These are phyloP conservation scores for Argya squamiceps DNA, from an alignment of 2,797 vertebrate genomes.

Conservation along the genomic window DNA sequence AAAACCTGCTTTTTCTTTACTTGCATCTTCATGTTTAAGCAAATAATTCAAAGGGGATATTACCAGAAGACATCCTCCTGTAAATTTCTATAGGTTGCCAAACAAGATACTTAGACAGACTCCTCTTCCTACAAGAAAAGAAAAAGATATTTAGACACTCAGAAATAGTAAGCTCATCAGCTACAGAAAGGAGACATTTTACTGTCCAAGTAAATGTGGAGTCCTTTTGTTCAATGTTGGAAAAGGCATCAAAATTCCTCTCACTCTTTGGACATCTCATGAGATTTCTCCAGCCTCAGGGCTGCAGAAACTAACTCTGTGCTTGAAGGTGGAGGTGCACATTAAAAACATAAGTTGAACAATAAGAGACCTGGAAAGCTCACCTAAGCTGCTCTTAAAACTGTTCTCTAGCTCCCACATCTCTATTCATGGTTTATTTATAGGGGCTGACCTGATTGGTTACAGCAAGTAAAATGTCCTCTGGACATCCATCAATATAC, in stretches of 20 bases:
- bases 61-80: not conserved
- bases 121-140: not conserved
- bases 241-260: slow-evolving; percentile 30
- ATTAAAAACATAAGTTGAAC: not conserved
- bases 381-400: not conserved
- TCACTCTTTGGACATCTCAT: not conserved
- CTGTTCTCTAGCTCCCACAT: not conserved
- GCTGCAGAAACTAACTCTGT: not conserved
- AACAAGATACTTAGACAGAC: not conserved
- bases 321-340: not conserved
- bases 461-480: not conserved
- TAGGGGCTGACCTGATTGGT: not conserved
- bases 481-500: not conserved
- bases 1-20: not conserved
- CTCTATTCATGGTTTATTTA: not conserved
- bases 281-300: slow-evolving; percentile 19
- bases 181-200: not conserved
- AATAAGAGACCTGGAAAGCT: not conserved
- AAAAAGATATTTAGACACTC: not conserved
- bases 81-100: not conserved
- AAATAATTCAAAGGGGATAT: not conserved
- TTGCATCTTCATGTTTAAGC: not conserved
- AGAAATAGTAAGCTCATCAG: not conserved
- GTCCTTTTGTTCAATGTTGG: not conserved
- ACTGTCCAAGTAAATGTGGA: not conserved